Conservation (phyloP, 1,140 invertebrate species). For the Heliconius himera region DNA sequence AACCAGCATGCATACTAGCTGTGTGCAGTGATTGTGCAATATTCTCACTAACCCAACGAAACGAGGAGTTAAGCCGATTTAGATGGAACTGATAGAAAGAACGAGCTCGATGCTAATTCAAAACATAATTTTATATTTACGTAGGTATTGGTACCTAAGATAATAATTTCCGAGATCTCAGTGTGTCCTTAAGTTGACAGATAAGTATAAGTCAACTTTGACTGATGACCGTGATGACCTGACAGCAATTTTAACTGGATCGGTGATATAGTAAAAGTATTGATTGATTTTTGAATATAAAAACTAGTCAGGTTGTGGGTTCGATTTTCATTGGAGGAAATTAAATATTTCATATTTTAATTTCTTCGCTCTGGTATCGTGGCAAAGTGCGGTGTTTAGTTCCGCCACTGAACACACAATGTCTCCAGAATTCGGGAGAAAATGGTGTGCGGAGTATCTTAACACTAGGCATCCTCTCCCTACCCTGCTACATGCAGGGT, state of each 20-base stretch:
- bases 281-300: not conserved
- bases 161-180: conserved; percentile 53
- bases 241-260: not conserved
- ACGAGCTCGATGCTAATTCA: conserved; percentile 67
- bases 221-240: conserved; percentile 29
- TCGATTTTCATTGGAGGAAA: too few relatives aligned
- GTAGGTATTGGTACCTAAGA: conserved; percentile 42
- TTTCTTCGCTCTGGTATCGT: too few relatives aligned
- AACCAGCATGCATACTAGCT: conserved; percentile 8
- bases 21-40: conserved; percentile 31
- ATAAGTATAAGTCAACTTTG: conserved; percentile 33
- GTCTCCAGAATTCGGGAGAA: too few relatives aligned
- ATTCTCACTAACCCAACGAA: conserved; percentile 33
- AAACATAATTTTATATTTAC: conserved; percentile 61
- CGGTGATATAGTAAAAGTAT: not conserved
- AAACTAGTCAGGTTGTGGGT: not conserved
- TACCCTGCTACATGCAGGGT: too few relatives aligned
- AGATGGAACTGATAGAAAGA: conserved; percentile 66
- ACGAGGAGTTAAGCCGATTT: conserved; percentile 71
- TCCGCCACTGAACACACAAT: too few relatives aligned
- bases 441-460: too few relatives aligned
- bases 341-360: too few relatives aligned
- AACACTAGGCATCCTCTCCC: too few relatives aligned
- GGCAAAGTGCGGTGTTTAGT: too few relatives aligned
- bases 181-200: conserved; percentile 54